Evolutionary conservation across 2,113 vertebrate species (phyloP).

Genomic region (Scytalopus superciliaris): DNA sequence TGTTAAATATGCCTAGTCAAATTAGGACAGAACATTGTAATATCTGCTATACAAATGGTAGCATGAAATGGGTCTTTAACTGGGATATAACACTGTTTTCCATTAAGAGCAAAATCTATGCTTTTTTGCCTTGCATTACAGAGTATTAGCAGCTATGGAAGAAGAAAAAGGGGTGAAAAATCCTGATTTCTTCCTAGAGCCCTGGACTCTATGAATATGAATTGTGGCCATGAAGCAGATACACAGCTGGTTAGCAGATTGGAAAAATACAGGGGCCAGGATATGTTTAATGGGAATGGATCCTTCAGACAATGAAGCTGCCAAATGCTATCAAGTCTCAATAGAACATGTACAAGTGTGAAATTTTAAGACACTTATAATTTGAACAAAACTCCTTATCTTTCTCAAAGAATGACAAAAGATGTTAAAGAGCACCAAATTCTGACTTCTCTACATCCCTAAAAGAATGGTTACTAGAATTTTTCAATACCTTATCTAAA

Average conservation of each 20-base stretch:
- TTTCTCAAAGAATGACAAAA: not conserved
- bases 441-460: rapidly evolving
- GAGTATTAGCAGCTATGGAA: not conserved
- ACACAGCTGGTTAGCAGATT: not conserved
- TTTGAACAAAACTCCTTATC: not conserved
- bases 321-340: not conserved
- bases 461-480: not conserved
- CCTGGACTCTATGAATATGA: not conserved
- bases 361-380: not conserved
- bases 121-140: not conserved
- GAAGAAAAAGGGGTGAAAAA: not conserved
- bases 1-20: not conserved
- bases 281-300: not conserved
- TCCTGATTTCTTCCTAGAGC: not conserved
- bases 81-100: not conserved
- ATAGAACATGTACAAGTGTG: not conserved
- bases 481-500: not conserved
- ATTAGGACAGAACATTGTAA: not conserved
- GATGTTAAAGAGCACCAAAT: not conserved
- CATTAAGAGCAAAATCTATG: not conserved
- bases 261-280: not conserved
- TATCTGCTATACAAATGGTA: not conserved
- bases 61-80: not conserved
- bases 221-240: not conserved
- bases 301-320: not conserved